Conservation (phyloP, 2,888 invertebrate species). For the Phalangium opilio region DNA sequence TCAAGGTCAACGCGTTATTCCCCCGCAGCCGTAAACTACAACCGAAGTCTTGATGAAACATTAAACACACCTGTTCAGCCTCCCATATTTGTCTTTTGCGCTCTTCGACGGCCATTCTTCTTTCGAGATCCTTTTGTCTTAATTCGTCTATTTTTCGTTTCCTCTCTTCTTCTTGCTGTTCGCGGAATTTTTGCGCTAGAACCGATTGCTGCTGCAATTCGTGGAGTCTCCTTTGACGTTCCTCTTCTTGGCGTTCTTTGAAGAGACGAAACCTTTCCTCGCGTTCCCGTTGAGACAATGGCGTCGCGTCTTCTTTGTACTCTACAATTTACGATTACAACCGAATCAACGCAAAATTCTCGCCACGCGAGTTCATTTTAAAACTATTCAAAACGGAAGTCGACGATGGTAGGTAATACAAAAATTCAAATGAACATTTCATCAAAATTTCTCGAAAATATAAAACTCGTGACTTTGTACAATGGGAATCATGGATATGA, state of each 20-base stretch:
- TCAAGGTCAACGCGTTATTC: no score
- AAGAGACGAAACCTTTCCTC: conserved; percentile 34
- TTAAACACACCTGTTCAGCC: conserved; percentile 43
- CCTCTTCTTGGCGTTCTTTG: conserved; percentile 75
- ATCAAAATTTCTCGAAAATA: no score
- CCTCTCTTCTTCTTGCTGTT: conserved; percentile 72
- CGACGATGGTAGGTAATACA: no score
- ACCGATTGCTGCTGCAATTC: conserved; percentile 62
- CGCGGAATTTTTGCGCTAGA: conserved; percentile 73
- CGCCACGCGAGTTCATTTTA: no score
- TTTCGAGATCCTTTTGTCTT: conserved; percentile 46
- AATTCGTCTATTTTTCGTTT: conserved; percentile 66
- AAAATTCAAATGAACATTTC: neutral
- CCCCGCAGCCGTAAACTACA: no score
- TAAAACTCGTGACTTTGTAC: no score
- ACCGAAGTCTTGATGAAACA: no score
- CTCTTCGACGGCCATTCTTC: conserved; percentile 55
- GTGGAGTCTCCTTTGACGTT: conserved; percentile 71
- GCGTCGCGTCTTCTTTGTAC: conserved; percentile 15
- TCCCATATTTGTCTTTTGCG: conserved; percentile 75
- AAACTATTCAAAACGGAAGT: no score
- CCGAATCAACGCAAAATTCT: no score
- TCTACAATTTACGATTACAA: conserved; percentile 1
- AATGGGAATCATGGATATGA: no score
- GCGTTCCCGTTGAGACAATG: conserved; percentile 24